phyloP scores from a whole-genome alignment of 2,888 invertebrate species.

The Chelonus formosanus region DNA sequence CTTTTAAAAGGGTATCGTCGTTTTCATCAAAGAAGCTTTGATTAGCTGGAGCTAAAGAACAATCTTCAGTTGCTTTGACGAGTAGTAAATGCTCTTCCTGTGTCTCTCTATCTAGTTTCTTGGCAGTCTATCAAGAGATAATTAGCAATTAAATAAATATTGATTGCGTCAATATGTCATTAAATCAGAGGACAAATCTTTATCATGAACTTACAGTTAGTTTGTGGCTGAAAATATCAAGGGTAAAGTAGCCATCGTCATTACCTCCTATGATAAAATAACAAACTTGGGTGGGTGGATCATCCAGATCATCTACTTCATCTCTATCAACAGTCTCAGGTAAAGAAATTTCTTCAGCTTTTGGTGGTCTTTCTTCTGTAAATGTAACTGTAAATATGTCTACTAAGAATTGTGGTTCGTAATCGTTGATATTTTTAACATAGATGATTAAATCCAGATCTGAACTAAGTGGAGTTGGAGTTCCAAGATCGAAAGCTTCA shows the following conservation, averaged over 20 bases:
- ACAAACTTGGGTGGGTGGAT: slow-evolving; percentile 85
- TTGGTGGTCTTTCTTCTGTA: slow-evolving; percentile 71
- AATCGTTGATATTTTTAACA: slow-evolving; percentile 88
- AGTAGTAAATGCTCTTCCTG: slow-evolving; percentile 75
- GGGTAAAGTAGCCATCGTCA: slow-evolving; percentile 74
- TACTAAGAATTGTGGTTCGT: slow-evolving; percentile 84
- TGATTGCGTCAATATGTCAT: no score
- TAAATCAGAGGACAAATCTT: no score
- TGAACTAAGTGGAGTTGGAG: slow-evolving; percentile 85
- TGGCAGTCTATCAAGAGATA: slow-evolving; percentile 63
- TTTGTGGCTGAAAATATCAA: slow-evolving; percentile 79
- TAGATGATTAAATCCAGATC: slow-evolving; percentile 89
- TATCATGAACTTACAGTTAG: slow-evolving; percentile 67
- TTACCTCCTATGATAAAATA: slow-evolving; percentile 92
- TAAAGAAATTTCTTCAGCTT: slow-evolving; percentile 74
- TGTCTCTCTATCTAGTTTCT: slow-evolving; percentile 80
- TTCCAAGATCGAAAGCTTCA: slow-evolving; percentile 89
- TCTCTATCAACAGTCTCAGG: slow-evolving; percentile 87
- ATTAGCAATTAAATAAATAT: no score
- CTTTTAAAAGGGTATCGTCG: slow-evolving; percentile 77
- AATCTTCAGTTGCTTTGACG: slow-evolving; percentile 86
- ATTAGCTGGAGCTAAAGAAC: slow-evolving; percentile 71
- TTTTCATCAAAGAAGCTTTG: slow-evolving; percentile 68
- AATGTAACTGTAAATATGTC: slow-evolving; percentile 78
- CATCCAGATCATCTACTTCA: slow-evolving; percentile 83